Conservation (phyloP, 2,797 vertebrate genomes). For the Sardinella longiceps region DNA sequence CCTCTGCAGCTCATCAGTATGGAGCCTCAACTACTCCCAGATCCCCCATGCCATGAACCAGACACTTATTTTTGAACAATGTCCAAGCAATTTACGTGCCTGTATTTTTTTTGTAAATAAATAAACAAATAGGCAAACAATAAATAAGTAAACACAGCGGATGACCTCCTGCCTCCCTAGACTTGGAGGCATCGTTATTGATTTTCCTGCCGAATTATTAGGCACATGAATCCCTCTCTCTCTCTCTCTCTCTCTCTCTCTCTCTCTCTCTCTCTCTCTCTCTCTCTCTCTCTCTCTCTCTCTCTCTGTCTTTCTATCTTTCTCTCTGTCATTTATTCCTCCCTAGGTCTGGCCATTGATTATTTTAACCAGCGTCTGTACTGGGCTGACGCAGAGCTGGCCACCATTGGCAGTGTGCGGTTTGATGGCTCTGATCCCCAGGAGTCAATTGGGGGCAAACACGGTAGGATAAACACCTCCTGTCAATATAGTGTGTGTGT, state of each 20-base stretch:
- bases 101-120: constrained; percentile 40
- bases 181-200: constrained; percentile 47
- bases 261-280: neutral
- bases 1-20: neutral
- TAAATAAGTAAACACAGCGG: neutral
- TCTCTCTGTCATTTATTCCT: constrained; percentile 46
- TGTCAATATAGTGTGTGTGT: constrained; percentile 19
- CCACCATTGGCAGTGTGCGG: constrained; percentile 90
- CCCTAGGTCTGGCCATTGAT: constrained; percentile 91
- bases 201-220: constrained; percentile 61
- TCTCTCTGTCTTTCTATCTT: neutral
- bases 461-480: constrained; percentile 76
- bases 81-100: constrained; percentile 28
- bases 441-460: constrained; percentile 86
- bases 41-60: neutral
- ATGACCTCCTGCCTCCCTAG: constrained; percentile 39
- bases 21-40: neutral
- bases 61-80: neutral
- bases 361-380: constrained; percentile 93
- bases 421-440: constrained; percentile 90
- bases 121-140: neutral
- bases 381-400: constrained; percentile 96
- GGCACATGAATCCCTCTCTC: constrained; percentile 63
- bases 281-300: neutral
- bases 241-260: neutral